Conservation (phyloP, 2,113 vertebrate genomes). For the Otolemur garnettii region DNA sequence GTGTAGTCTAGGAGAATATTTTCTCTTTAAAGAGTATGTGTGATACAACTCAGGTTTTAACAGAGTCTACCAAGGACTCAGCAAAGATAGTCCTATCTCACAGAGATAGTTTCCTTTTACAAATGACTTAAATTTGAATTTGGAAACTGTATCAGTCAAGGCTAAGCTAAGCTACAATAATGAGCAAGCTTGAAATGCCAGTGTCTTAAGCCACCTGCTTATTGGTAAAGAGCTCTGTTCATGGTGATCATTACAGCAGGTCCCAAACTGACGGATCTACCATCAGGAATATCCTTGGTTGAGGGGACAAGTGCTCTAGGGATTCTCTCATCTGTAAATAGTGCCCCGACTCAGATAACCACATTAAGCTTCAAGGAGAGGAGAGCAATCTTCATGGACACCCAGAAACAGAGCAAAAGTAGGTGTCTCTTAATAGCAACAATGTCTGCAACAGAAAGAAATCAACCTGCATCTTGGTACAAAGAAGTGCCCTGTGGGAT, state of each 20-base stretch:
- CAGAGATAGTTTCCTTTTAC: neutral
- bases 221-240: neutral
- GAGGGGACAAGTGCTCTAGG: neutral
- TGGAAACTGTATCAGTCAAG: neutral
- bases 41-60: neutral
- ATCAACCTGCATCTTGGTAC: neutral
- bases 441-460: neutral
- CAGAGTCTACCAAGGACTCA: neutral
- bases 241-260: neutral
- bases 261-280: neutral
- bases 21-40: constrained; percentile 32
- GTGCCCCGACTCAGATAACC: neutral
- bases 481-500: neutral
- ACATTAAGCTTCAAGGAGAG: neutral
- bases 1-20: neutral
- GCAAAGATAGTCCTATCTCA: too few relatives aligned
- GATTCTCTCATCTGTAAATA: neutral
- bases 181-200: neutral
- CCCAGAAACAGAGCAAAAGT: neutral
- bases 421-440: neutral
- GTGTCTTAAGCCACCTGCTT: neutral
- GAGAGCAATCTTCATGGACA: neutral
- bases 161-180: constrained; percentile 22
- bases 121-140: constrained; percentile 54
- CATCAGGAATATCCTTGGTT: neutral